phyloP scores from a whole-genome alignment of 1,140 invertebrate species.

The Arctopsyche grandis region DNA sequence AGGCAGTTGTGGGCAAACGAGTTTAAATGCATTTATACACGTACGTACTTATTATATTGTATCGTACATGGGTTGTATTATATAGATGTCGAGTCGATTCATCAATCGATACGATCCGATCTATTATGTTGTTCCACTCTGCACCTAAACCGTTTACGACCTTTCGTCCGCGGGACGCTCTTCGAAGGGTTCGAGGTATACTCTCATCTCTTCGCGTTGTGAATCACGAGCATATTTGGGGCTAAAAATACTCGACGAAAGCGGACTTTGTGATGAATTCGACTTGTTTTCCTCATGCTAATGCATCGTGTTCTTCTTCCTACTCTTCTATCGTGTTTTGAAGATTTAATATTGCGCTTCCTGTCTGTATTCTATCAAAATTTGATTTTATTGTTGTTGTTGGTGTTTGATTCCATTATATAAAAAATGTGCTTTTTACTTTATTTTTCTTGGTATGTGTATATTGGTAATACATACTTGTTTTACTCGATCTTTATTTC shows the following conservation, averaged over 20 bases:
- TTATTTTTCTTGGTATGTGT: too few relatives aligned
- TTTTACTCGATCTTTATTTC: too few relatives aligned
- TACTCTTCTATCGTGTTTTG: not conserved
- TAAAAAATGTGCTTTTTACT: too few relatives aligned
- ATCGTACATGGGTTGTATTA: too few relatives aligned
- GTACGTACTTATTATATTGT: not conserved
- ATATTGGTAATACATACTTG: too few relatives aligned
- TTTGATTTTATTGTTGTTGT: too few relatives aligned
- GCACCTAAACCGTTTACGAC: not conserved
- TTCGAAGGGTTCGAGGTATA: not conserved
- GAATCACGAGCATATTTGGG: not conserved
- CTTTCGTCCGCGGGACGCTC: not conserved
- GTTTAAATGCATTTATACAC: not conserved
- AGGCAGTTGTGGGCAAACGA: constrained; percentile 20
- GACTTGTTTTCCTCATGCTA: constrained; percentile 7
- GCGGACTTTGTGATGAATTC: constrained; percentile 1
- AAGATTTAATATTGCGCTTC: not conserved
- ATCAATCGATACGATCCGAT: constrained; percentile 1
- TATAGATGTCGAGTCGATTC: not conserved
- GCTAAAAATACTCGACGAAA: too few relatives aligned
- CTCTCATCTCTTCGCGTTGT: not conserved
- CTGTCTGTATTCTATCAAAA: too few relatives aligned
- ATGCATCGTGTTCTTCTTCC: too few relatives aligned
- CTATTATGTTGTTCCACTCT: not conserved
- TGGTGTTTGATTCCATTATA: too few relatives aligned